Evolutionary conservation across 2,113 vertebrate genomes (phyloP), one percentile per base, ranked within the genome.

Genomic region (Rissa tridactyla): DNA sequence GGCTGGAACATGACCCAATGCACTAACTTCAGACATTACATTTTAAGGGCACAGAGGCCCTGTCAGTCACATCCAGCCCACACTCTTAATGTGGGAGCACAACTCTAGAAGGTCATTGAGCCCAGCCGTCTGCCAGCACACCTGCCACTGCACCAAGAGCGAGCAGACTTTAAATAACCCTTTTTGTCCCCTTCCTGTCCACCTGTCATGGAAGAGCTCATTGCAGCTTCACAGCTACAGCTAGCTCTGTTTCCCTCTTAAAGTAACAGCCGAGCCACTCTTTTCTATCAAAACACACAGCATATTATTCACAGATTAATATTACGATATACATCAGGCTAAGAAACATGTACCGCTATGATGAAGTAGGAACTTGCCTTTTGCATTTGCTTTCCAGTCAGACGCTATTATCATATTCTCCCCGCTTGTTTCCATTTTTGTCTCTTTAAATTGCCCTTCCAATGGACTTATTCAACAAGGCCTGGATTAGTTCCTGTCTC

Each of bases 181-280:
- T 87, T 95, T 95, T 91, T 97, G 94, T 94, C 70, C 78, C 78
- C 69, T 91, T 97, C 90, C 75, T 95, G 82, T 92, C 94, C 96
- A 96, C 94, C 93, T 96, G 95, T 97, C 85, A 9, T 77, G 75
- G 73, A 49, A 69, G 73, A 69, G 86, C 77, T 89, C 69, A 13
- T 25, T 13, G 81, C 78, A 82, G 83, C 62, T 47, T 77, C 86
- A n/a, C n/a, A 52, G 90, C 61, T 62, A 87, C 82, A n/a, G 76
- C 42, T n/a, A 1, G 1, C 23, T 17, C 2, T 1, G 2, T 1
- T 76, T 17, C 22, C 6, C 36, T 89, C 36, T 87, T 94, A 91
- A 94, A 95, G 81, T 8, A 89, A 69, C 77, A 89, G 40, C 42
- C 2, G 0, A 87, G 38, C 20, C 11, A 8, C 27, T 64, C 27